Base-by-base conservation (phyloP, 1,140 invertebrate genomes). In the Brachionus rotundiformis region DNA sequence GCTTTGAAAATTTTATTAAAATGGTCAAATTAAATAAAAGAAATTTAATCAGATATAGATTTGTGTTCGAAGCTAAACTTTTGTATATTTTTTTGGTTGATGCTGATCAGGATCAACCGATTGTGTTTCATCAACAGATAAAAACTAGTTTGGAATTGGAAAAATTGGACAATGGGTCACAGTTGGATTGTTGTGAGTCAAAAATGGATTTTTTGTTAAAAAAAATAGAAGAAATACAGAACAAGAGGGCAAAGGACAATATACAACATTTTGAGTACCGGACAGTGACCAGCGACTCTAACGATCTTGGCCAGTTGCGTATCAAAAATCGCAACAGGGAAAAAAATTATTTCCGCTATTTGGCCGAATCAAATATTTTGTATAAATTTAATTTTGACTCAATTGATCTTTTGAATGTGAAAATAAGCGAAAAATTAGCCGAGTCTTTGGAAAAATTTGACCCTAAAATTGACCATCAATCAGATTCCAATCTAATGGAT, bases 371-470 rank as follows among this genome's bases (percentile, higher is more conserved):
- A 73, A 25, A 44, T 25, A 7, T 23, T 73, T 44, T 73, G 23
- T 73, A 44, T n/a, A 73, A 41, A 73, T 73, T 44, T n/a, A 73
- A 73, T 73, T 73, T 73, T 29, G 68, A 73, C 23, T 73, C 68
- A 3, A 73, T 73, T 25, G 36, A 73, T 73, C 44, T 73, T 11
- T 73, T 31, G 10, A 44, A 11, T 73, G 16, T 73, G 7, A 73
- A 41, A 31, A 25, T 73, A 31, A 73, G 68, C 25, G 68, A 73
- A 44, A 73, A 73, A 25, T 25, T 73, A 11, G 41, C 11, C 0
- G 68, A 73, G 44, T 27, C 4, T 25, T 73, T 68, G 33, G 29
- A 68, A 33, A 36, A 19, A 39, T 33, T 41, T 16, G 63, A 68
- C 2, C 7, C 19, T 16, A 68, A 36, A 4, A 19, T 19, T 16